Percentiles rank a stretch among this genome's conserved stretches.
Evolutionary conservation across 2,888 invertebrate genomes (phyloP).

Genomic region (Aspidapion aeneum): DNA sequence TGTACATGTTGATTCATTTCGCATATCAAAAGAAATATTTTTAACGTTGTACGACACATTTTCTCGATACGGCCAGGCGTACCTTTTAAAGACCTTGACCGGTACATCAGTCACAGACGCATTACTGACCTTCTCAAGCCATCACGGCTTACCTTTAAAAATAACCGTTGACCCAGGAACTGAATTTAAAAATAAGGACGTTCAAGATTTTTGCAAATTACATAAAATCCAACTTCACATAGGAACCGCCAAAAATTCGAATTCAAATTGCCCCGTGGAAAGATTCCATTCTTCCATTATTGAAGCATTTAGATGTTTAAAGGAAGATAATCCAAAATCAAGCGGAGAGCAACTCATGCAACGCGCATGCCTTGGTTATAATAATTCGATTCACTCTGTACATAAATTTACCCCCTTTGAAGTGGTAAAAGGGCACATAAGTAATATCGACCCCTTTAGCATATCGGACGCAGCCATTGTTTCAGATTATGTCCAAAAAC

Average conservation of each 20-base stretch:
- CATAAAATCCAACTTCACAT: slow-evolving; percentile 25
- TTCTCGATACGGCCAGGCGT: slow-evolving; percentile 28
- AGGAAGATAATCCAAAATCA: too few relatives aligned
- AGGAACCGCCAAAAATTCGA: slow-evolving; percentile 22
- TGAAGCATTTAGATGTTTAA: too few relatives aligned
- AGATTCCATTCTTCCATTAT: slow-evolving; percentile 25
- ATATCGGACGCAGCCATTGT: background rate
- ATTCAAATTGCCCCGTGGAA: slow-evolving; percentile 26
- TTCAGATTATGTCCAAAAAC: too few relatives aligned
- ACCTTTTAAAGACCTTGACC: slow-evolving; percentile 10
- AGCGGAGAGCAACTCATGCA: too few relatives aligned
- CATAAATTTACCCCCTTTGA: slow-evolving; percentile 1
- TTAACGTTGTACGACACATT: slow-evolving; percentile 30
- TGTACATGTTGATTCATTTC: slow-evolving; percentile 30
- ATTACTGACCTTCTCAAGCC: slow-evolving; percentile 11
- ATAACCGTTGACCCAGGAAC: slow-evolving; percentile 23
- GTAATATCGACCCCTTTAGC: background rate
- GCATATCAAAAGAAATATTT: slow-evolving; percentile 22
- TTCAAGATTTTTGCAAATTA: slow-evolving; percentile 20
- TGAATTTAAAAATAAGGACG: slow-evolving; percentile 18
- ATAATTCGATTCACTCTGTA: slow-evolving; percentile 11
- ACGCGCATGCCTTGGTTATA: slow-evolving; percentile 9
- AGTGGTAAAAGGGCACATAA: background rate
- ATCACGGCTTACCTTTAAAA: slow-evolving; percentile 16
- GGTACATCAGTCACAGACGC: slow-evolving; percentile 9